Percentiles rank a stretch among this genome's conserved stretches.
Conservation (phyloP, 2,888 invertebrate genomes). For the Perithous albicinctus region DNA sequence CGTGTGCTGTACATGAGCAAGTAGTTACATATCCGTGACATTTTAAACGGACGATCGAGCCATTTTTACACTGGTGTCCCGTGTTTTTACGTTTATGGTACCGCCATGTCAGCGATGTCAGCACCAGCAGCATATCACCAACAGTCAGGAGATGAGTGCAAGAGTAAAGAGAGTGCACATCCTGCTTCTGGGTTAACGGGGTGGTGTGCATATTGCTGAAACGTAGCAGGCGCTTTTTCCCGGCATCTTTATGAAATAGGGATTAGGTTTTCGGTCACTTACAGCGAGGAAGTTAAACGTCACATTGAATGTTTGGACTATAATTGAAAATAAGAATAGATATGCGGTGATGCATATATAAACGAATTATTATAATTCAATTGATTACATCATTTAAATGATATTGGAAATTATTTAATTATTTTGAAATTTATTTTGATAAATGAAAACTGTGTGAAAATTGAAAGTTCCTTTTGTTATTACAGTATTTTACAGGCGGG, state of each 20-base stretch:
- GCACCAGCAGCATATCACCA: slow-evolving; percentile 22
- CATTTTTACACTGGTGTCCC: slow-evolving; percentile 68
- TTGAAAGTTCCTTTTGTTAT: too few relatives aligned
- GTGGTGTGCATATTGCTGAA: slow-evolving; percentile 36
- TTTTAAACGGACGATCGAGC: slow-evolving; percentile 69
- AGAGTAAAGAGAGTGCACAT: slow-evolving; percentile 39
- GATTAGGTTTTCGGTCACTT: slow-evolving; percentile 44
- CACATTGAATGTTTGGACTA: slow-evolving; percentile 30
- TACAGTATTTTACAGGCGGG: too few relatives aligned
- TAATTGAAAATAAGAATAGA: slow-evolving; percentile 17
- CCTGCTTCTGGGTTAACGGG: slow-evolving; percentile 59
- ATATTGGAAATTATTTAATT: too few relatives aligned
- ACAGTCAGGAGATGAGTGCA: slow-evolving; percentile 43
- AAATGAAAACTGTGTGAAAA: too few relatives aligned
- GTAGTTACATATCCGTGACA: slow-evolving; percentile 69
- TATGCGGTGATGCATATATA: slow-evolving; percentile 1
- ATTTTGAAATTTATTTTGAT: too few relatives aligned
- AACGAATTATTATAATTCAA: too few relatives aligned
- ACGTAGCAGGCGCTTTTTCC: neutral
- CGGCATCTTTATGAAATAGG: slow-evolving; percentile 13
- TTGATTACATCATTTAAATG: too few relatives aligned
- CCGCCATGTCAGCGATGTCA: slow-evolving; percentile 57
- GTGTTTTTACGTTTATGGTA: slow-evolving; percentile 70
- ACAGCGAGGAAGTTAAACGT: slow-evolving; percentile 34
- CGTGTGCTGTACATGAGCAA: slow-evolving; percentile 50